Evolutionary conservation across 2,113 vertebrate species (phyloP), one percentile per base, ranked within the genome.

Genomic region (Peromyscus polionotus): DNA sequence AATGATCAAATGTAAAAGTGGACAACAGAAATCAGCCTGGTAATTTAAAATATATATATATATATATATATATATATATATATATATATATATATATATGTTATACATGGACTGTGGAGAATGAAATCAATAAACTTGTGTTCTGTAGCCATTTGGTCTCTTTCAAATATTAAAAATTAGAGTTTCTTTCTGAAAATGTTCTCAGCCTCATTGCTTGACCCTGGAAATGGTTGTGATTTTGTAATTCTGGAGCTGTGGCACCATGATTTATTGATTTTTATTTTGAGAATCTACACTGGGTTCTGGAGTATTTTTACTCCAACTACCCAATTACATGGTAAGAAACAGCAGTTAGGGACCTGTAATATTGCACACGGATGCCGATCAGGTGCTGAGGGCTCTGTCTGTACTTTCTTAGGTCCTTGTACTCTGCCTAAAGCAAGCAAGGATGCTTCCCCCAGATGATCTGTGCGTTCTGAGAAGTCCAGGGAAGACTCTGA

Each of bases 401-500:
- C 28, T 20, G 14, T 2, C 6, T 19, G 28, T 9, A 28, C 10
- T 20, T 65, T 61, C 85, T 39, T 3, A 59, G 48, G 72, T 42
- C 11, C 7, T 5, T 36, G 28, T 16, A 31, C 79, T n/a, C 79
- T 48, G 26, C 17, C 45, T 72, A 16, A 4, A 11, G n/a, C 22
- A 80, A 91, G 22, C n/a, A 88, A 36, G n/a, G 54, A 54, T 12
- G 79, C 39, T 76, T 77, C 63, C 63, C 54, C 91, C 68, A 36
- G 68, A 59, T 39, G 65, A 19, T 48, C n/a, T 61, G 65, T 76
- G 7, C 28, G 26, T 72, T 93, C 51, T 67, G 72, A 86, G 90
- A 95, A 86, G 70, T 72, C 92, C 16, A 65, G 51, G 65, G 79
- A 91, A 94, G 61, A 83, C n/a, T 93, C 89, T 94, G 86, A 72